Conservation (phyloP, 2,113 vertebrate species). For the Sinocyclocheilus grahami region DNA sequence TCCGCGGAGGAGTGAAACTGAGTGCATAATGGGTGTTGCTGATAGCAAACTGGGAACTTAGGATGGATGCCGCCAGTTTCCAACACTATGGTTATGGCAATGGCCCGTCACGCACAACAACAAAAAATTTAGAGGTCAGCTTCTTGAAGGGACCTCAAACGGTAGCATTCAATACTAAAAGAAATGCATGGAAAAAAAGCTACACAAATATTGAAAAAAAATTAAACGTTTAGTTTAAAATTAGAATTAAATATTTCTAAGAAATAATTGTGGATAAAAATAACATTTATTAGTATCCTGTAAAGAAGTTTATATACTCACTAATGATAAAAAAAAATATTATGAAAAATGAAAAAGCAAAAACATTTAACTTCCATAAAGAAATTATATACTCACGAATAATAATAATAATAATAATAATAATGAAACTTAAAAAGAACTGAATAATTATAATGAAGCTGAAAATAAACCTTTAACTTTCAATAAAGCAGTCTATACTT, state of each 20-base stretch:
- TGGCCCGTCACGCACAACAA: constrained; percentile 53
- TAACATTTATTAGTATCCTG: background rate
- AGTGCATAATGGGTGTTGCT: constrained; percentile 50
- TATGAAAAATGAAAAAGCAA: background rate
- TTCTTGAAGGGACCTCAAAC: constrained; percentile 1
- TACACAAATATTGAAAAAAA: constrained; percentile 21
- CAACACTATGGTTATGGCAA: constrained; percentile 19
- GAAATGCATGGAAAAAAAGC: constrained; percentile 35
- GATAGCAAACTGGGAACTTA: constrained; percentile 48
- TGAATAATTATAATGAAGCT: background rate
- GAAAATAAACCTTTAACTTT: background rate
- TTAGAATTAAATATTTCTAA: background rate
- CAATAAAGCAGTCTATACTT: background rate
- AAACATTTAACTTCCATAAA: background rate
- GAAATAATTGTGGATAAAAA: background rate
- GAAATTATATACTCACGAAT: background rate
- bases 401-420: background rate
- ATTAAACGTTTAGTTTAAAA: background rate
- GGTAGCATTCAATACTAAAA: constrained; percentile 23
- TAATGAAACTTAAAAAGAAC: background rate
- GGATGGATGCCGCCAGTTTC: constrained; percentile 16
- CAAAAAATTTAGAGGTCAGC: constrained; percentile 11
- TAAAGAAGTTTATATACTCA: background rate
- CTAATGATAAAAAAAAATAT: background rate
- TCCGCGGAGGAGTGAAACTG: constrained; percentile 66